Base-by-base conservation (phyloP, 2,888 invertebrate species). In the Coenonympha glycerion region DNA sequence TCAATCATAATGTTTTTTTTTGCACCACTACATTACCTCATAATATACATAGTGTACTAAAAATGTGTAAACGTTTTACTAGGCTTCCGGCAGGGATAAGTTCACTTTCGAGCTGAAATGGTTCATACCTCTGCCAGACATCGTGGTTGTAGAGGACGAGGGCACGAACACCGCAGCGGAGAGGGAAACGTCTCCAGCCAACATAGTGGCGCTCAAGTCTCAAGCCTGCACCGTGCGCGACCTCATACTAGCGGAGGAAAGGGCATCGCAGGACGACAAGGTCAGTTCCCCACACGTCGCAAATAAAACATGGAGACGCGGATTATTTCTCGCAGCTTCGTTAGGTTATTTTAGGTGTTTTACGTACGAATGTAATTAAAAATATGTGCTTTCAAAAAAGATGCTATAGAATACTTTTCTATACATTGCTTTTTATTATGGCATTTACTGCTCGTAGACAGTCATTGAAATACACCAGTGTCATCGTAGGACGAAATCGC, bases 31-130 rank as follows among this genome's bases (percentile, higher is more conserved):
- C n/a, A n/a, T n/a, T n/a, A n/a, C n/a, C n/a, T n/a, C n/a, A n/a
- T n/a, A n/a, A n/a, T n/a, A n/a, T n/a, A n/a, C n/a, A n/a, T n/a
- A n/a, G n/a, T n/a, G n/a, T n/a, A n/a, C n/a, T n/a, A 16, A 2
- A 21, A 21, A 37, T 11, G 5, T 3, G 26, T 22, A 30, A 21
- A 36, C 13, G 11, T 11, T 21, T 30, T 49, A 39, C 1, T 58
- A 92, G 92, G 92, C 95, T 9, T 92, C 94, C 5, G 94, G 94
- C 1, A 90, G 94, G 30, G 96, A 96, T 77, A 95, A 95, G 74
- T 94, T 95, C 68, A 94, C 95, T 3, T 96, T 96, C 73, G 97
- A 97, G 78, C 83, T 96, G 66, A 97, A 97, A 73, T 97, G 97
- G 97, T 96, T 94, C 78, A 94, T 97, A 65, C 93, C 96, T 1